Percentiles rank a stretch among this genome's conserved stretches.
Evolutionary conservation across 2,113 vertebrate species (phyloP).

Genomic region (Charina bottae): DNA sequence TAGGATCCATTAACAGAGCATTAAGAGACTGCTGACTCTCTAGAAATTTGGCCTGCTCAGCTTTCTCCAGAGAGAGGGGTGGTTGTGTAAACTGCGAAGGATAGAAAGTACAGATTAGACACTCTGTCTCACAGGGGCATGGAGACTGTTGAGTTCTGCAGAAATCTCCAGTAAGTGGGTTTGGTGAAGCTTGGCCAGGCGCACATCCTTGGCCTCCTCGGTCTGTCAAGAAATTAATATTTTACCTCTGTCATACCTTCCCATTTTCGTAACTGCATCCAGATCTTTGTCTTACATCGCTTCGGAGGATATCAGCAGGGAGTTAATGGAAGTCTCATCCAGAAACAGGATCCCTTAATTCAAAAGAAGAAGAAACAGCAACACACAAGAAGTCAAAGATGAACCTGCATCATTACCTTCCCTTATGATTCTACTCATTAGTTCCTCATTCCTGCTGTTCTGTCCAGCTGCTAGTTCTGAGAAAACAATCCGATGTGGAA

Average conservation of each 20-base stretch:
- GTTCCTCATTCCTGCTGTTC: slow-evolving; percentile 59
- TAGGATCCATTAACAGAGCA: slow-evolving; percentile 14
- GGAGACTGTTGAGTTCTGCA: not conserved
- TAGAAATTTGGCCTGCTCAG: slow-evolving; percentile 10
- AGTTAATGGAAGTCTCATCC: slow-evolving; percentile 51
- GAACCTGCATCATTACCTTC: slow-evolving; percentile 35
- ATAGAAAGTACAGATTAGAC: not conserved
- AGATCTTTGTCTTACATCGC: slow-evolving; percentile 20
- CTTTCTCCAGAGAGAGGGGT: slow-evolving; percentile 15
- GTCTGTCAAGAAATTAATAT: not conserved
- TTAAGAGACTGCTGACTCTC: slow-evolving; percentile 6
- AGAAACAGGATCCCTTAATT: slow-evolving; percentile 31
- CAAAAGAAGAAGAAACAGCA: not conserved
- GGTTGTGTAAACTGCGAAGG: not conserved
- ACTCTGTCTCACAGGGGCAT: not conserved
- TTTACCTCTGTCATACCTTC: not conserved
- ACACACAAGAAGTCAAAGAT: not conserved
- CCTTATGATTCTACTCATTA: slow-evolving; percentile 50
- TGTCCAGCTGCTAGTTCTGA: slow-evolving; percentile 56
- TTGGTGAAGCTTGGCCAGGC: not conserved
- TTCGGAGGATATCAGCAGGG: slow-evolving; percentile 40
- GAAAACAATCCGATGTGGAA: slow-evolving; percentile 50
- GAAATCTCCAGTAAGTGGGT: not conserved
- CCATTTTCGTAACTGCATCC: slow-evolving; percentile 46
- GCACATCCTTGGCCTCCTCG: too few relatives aligned